phyloP scores from a whole-genome alignment of 2,113 vertebrate genomes.

The Lampris incognitus region DNA sequence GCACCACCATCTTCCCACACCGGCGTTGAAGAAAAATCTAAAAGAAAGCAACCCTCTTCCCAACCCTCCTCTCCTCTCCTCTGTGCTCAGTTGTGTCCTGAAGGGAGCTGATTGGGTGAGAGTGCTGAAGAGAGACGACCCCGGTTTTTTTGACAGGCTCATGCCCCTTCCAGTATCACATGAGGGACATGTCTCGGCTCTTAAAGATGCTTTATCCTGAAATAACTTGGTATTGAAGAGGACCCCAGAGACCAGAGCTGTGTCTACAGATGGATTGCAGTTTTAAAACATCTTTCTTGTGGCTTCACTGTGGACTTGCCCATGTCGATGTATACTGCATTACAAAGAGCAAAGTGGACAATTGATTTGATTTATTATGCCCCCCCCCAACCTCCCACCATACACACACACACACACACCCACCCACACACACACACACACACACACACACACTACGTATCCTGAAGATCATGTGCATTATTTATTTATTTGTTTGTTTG shows the following conservation, averaged over 20 bases:
- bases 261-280: constrained; percentile 24
- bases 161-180: constrained; percentile 46
- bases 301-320: not conserved
- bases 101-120: constrained; percentile 23
- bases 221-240: constrained; percentile 40
- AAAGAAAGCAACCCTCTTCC: not conserved
- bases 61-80: constrained; percentile 21
- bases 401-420: no score
- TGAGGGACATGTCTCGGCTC: constrained; percentile 45
- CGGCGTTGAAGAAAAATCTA: no score
- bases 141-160: constrained; percentile 65
- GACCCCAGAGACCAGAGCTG: constrained; percentile 13
- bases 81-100: constrained; percentile 6
- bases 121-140: constrained; percentile 40
- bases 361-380: constrained; percentile 24
- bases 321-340: not conserved
- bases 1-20: no score
- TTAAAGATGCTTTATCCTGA: constrained; percentile 43
- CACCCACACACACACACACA: no score
- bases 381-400: not conserved
- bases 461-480: no score
- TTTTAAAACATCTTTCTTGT: not conserved
- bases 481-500: no score
- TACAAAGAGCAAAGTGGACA: constrained; percentile 8
- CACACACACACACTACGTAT: no score